Evolutionary conservation across 2,888 invertebrate species (phyloP).

Genomic region (Tineola bisselliella): DNA sequence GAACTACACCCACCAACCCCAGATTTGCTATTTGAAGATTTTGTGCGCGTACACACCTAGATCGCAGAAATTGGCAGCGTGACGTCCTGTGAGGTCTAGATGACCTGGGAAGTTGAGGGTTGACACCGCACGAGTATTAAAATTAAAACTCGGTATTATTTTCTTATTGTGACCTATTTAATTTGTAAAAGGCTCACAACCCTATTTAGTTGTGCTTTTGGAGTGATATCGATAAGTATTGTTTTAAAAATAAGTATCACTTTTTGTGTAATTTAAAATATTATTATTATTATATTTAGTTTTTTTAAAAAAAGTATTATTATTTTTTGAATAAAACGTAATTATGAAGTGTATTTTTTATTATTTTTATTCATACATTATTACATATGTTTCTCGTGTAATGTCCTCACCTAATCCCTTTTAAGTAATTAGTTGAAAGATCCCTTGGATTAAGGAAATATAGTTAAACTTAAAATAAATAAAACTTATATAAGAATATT

Average conservation of each 20-base stretch:
- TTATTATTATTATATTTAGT: not conserved
- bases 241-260: not conserved
- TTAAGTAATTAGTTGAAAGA: too few species aligned
- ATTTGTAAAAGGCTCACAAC: not conserved
- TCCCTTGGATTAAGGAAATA: too few species aligned
- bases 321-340: not conserved
- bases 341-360: not conserved
- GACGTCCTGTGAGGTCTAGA: constrained; percentile 25
- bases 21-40: constrained; percentile 40
- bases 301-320: not conserved
- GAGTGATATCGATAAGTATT: constrained; percentile 7
- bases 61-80: not conserved
- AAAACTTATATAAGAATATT: too few species aligned
- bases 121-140: not conserved
- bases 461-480: too few species aligned
- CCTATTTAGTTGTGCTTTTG: not conserved
- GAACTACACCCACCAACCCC: constrained; percentile 25
- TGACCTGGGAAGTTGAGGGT: not conserved
- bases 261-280: not conserved
- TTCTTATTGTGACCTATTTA: not conserved
- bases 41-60: constrained; percentile 34
- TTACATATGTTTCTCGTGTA: too few species aligned
- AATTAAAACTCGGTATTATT: not conserved
- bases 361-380: not conserved
- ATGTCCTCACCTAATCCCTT: too few species aligned